Base-by-base conservation (phyloP, 2,888 invertebrate genomes). In the Euclidia mi region DNA sequence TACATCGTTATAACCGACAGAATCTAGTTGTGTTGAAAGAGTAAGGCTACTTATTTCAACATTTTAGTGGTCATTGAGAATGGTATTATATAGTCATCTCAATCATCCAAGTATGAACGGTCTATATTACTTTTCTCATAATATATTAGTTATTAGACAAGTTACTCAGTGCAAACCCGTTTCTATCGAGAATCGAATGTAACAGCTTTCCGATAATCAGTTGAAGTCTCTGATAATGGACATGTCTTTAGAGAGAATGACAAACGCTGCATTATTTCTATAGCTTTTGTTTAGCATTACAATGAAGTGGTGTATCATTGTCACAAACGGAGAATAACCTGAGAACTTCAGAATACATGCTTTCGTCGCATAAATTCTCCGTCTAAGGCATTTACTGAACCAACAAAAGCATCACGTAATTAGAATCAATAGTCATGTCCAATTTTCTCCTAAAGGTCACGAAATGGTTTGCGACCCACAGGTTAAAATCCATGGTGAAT, bases 391-490 rank as follows among this genome's bases (percentile, higher is more conserved):
- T 62, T 63, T 62, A 61, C 20, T 55, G 48, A 17, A 58, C 18
- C 47, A 73, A 77, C 71, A 77, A 78, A 76, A 71, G 66, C 69
- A 73, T 71, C 73, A 64, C 69, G 70, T 81, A 79, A 83, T 85
- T 83, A 82, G 75, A 83, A 79, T 79, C 78, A 84, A 85, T 78
- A 77, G 75, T 78, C 79, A 76, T 78, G 80, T 84, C 76, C 82
- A 81, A 86, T 87, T 84, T 82, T 81, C 83, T 81, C 71, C 67
- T 70, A 82, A 80, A 83, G 81, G 78, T 79, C 77, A 76, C 68
- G 73, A 74, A 78, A 81, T 77, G 76, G 79, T 75, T 80, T 72
- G 68, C 77, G 83, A 86, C 79, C 82, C 50, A 58, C 45, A 70
- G 82, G 83, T 82, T 81, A 80, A 76, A 76, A 74, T 80, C 72